phyloP scores from a whole-genome alignment of 2,113 vertebrate species.

The Callopanchax toddi region DNA sequence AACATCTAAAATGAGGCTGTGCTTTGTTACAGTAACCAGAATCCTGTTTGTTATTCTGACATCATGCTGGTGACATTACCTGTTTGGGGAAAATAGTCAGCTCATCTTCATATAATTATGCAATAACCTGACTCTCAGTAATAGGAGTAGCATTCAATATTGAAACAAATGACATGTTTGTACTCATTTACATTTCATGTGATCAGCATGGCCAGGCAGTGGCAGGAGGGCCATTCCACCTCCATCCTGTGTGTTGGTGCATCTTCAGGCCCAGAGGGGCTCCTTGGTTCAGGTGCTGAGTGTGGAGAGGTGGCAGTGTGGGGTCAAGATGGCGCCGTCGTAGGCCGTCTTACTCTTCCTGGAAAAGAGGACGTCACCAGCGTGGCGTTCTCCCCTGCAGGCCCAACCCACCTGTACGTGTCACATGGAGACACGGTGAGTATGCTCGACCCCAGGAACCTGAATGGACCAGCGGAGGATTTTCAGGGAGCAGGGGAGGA shows the following conservation, averaged over 20 bases:
- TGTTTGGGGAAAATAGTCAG: too few relatives aligned
- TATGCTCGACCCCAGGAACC: constrained; percentile 83
- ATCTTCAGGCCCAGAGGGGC: constrained; percentile 74
- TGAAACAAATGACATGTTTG: too few relatives aligned
- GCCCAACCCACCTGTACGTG: constrained; percentile 77
- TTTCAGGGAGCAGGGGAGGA: constrained; percentile 86
- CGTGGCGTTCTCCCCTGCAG: constrained; percentile 80
- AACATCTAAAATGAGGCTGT: too few relatives aligned
- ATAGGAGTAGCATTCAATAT: too few relatives aligned
- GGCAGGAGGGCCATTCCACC: constrained; percentile 84
- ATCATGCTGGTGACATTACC: too few relatives aligned
- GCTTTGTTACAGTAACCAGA: too few relatives aligned
- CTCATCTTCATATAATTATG: too few relatives aligned
- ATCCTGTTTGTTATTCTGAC: too few relatives aligned
- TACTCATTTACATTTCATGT: background rate
- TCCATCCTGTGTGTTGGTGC: constrained; percentile 84
- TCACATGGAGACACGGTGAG: constrained; percentile 87
- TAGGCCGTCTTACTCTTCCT: constrained; percentile 73
- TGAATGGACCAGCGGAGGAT: constrained; percentile 75
- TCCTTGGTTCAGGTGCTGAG: constrained; percentile 90
- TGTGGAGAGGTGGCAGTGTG: constrained; percentile 85
- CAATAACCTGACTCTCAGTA: too few relatives aligned
- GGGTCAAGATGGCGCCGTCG: constrained; percentile 76
- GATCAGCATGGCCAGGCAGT: constrained; percentile 84
- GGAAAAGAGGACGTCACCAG: constrained; percentile 82